Evolutionary conservation across 2,113 vertebrate species (phyloP).

Genomic region (Nematolebias whitei): DNA sequence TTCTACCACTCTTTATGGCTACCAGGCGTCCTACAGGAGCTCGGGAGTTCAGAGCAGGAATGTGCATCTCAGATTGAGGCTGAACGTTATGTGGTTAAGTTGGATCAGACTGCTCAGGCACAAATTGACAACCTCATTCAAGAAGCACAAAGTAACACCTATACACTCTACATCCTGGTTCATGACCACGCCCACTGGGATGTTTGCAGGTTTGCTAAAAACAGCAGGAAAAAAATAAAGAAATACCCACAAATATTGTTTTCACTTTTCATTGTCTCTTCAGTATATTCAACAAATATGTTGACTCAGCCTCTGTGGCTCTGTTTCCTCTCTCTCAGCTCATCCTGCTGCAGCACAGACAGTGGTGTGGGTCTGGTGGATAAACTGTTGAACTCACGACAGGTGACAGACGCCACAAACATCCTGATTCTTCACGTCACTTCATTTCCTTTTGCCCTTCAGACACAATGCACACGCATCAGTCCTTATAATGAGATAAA

Average conservation of each 20-base stretch:
- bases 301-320: conserved; percentile 16
- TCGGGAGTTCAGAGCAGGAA: conserved; percentile 89
- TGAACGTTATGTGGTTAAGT: conserved; percentile 90
- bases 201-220: conserved; percentile 83
- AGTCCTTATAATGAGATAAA: conserved; percentile 97
- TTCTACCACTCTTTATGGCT: neutral
- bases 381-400: conserved; percentile 90
- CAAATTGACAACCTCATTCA: conserved; percentile 89
- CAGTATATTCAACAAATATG: neutral
- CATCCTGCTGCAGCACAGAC: conserved; percentile 72
- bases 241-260: neutral
- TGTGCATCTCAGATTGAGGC: conserved; percentile 81
- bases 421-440: conserved; percentile 95
- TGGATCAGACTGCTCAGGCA: conserved; percentile 85
- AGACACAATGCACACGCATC: conserved; percentile 93
- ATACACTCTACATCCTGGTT: conserved; percentile 93
- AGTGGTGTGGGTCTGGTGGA: conserved; percentile 86
- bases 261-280: neutral
- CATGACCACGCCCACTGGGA: conserved; percentile 98
- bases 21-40: conserved; percentile 90
- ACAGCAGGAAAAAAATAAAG: neutral
- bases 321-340: conserved; percentile 44
- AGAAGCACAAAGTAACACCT: conserved; percentile 89
- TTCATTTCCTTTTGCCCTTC: conserved; percentile 93
- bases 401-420: conserved; percentile 91